These are phyloP conservation scores for Fabriciana adippe DNA, from an alignment of 2,888 invertebrate genomes.

Conservation along the genomic window DNA sequence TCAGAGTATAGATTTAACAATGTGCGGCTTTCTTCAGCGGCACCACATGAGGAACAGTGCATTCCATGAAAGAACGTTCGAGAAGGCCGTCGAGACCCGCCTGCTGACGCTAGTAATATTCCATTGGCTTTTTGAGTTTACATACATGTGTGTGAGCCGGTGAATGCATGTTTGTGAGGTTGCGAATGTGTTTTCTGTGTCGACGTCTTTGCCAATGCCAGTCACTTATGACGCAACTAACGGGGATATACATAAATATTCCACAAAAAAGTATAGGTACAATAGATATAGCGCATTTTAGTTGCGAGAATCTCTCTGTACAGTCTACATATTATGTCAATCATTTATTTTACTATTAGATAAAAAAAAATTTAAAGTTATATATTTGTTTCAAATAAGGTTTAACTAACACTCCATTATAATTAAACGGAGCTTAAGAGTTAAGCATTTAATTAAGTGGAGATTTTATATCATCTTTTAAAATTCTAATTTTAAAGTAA, in stretches of 20 bases:
- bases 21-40: conserved; percentile 34
- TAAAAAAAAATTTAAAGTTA: too few species aligned
- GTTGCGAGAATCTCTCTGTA: background rate
- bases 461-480: too few species aligned
- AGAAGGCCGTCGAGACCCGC: conserved; percentile 53
- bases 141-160: conserved; percentile 44
- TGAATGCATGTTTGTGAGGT: conserved; percentile 43
- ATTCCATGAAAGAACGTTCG: conserved; percentile 44
- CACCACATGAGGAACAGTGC: conserved; percentile 20
- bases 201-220: conserved; percentile 18
- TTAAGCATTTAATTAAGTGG: too few species aligned
- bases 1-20: too few species aligned
- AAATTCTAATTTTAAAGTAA: too few species aligned
- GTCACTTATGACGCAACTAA: conserved; percentile 32
- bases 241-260: conserved; percentile 15
- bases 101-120: conserved; percentile 61
- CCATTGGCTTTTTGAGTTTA: conserved; percentile 64
- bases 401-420: too few species aligned
- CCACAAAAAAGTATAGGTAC: background rate
- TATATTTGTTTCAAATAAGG: too few species aligned
- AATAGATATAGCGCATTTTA: background rate
- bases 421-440: too few species aligned
- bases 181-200: conserved; percentile 44
- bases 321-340: too few species aligned
- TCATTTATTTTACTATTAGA: background rate